Conservation (phyloP, 2,888 invertebrate species). For the Drosophila melanosoma region DNA sequence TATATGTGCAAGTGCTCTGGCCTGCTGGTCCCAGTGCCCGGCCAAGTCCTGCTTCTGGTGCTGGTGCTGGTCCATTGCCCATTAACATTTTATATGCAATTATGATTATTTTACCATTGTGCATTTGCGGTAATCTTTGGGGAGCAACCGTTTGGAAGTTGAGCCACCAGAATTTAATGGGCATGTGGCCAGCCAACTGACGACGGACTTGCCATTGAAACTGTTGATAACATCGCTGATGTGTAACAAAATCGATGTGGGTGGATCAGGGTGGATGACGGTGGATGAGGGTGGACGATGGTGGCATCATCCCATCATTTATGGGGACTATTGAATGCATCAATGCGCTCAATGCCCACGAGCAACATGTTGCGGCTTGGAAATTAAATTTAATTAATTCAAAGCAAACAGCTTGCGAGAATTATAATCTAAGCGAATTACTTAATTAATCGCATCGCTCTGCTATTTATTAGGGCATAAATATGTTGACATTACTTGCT, state of each 20-base stretch:
- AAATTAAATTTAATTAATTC: conserved; percentile 48
- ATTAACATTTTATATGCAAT: conserved; percentile 81
- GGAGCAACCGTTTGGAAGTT: conserved; percentile 67
- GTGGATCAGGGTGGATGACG: not conserved
- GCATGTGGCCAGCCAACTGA: conserved; percentile 41
- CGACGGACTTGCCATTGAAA: conserved; percentile 36
- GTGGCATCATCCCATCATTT: not conserved
- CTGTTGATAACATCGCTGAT: conserved; percentile 32
- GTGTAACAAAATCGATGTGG: conserved; percentile 23
- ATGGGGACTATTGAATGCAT: conserved; percentile 16
- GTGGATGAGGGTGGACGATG: not conserved
- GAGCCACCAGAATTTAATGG: conserved; percentile 67
- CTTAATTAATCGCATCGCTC: not conserved
- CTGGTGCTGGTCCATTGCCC: conserved; percentile 71
- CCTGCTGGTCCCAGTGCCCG: not conserved
- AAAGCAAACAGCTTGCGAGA: conserved; percentile 1
- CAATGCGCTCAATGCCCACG: conserved; percentile 16
- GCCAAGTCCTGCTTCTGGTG: conserved; percentile 9
- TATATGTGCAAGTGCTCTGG: conserved; percentile 1
- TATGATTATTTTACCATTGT: conserved; percentile 81
- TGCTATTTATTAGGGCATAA: conserved; percentile 1
- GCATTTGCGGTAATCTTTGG: conserved; percentile 80
- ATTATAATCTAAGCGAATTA: conserved; percentile 1
- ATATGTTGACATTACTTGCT: conserved; percentile 1
- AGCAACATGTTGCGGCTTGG: conserved; percentile 54